phyloP scores from a whole-genome alignment of 2,888 invertebrate genomes.

The Lochmaea crataegi region DNA sequence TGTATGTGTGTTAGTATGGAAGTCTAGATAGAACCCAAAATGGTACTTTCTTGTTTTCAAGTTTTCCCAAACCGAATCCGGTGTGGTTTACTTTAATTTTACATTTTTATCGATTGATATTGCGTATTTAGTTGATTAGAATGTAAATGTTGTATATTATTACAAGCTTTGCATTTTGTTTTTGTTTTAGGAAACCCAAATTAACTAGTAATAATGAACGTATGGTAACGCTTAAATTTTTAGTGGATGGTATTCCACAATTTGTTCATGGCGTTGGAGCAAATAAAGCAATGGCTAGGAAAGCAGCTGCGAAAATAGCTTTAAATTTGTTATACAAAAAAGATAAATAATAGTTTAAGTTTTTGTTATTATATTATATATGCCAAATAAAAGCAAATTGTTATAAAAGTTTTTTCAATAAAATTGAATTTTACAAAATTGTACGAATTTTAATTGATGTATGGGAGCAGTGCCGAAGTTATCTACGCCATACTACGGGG shows the following conservation, averaged over 20 bases:
- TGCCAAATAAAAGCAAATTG: neutral
- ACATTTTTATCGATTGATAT: no score
- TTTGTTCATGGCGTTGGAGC: conserved; percentile 77
- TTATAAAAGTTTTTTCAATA: no score
- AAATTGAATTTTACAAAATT: no score
- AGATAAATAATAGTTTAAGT: conserved; percentile 20
- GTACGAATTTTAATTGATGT: no score
- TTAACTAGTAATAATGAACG: conserved; percentile 56
- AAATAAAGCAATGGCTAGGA: conserved; percentile 78
- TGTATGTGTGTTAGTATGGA: no score
- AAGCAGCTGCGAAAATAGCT: conserved; percentile 84
- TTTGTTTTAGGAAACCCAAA: conserved; percentile 32
- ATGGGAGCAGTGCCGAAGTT: no score
- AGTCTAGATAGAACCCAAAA: no score
- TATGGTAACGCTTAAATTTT: conserved; percentile 74
- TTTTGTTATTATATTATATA: neutral
- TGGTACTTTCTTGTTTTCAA: no score
- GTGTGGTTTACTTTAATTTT: no score
- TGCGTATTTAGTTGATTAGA: no score
- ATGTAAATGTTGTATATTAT: neutral
- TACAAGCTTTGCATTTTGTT: neutral
- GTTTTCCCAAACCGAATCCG: no score
- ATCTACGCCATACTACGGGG: no score
- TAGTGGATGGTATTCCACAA: conserved; percentile 69
- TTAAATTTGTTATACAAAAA: conserved; percentile 66